Base-by-base conservation (phyloP, 2,113 vertebrate genomes). In the Motacilla alba region DNA sequence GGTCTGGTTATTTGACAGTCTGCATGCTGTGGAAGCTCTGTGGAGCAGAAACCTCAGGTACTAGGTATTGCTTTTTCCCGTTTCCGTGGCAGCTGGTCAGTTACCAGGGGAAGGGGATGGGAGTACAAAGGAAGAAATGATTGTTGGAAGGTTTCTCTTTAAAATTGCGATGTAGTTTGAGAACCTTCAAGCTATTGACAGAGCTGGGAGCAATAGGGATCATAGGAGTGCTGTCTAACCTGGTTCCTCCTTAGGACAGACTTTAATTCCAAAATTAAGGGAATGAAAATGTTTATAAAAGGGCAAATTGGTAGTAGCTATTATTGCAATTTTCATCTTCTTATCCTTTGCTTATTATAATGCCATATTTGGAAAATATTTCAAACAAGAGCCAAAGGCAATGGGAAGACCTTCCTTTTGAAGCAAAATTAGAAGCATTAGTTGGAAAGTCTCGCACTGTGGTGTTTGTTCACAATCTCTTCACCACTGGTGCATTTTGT, bases 381-480 rank as follows among this genome's bases (percentile, higher is more conserved):
- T 62, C 74, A 55, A 90, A 44, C 13, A 52, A 68, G 63, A 86
- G 50, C 73, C 69, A 95, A 83, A 84, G 88, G 64, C 79, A 67
- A 49, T 49, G 74, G 58, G 62, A 81, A 74, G 52, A 56, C 49
- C 23, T 89, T 78, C 33, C 70, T 89, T 96, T 75, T 80, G 60
- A 93, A 91, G 63, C 47, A 83, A 76, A 90, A 83, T 63, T 78
- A 86, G 84, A 90, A 55, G 41, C 24, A 35, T 88, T 88, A 83
- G 43, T 37, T 91, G 70, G 69, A 50, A 94, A 90, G 69, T 47
- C 59, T 91, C 1, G 1, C 67, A 16, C 79, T 83, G 58, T 68
- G 75, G 33, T 92, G 69, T 95, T 96, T 91, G 73, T 97, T 95
- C 83, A 87, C 35, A 35, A 35, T 78, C 87, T 75, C 75, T 83